Conservation (phyloP, 2,888 invertebrate species). For the Lasioglossum lativentre region DNA sequence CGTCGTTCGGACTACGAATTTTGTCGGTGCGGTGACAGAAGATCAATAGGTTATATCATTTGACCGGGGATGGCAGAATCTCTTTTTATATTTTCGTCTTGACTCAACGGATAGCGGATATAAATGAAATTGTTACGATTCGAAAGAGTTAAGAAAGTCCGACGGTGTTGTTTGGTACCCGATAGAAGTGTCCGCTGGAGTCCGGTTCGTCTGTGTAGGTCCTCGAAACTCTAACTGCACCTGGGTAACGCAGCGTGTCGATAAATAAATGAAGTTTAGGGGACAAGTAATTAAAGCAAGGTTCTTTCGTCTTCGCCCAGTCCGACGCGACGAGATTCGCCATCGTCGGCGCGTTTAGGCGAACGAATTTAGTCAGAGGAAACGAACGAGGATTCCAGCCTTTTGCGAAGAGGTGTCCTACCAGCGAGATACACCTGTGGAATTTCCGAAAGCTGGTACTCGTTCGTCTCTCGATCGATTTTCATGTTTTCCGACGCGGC, state of each 20-base stretch:
- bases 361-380: slow-evolving; percentile 22
- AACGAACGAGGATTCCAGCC: slow-evolving; percentile 24
- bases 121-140: background rate
- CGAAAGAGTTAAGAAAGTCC: background rate
- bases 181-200: background rate
- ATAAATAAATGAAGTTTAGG: background rate
- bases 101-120: background rate
- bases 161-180: background rate
- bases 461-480: slow-evolving; percentile 58
- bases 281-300: background rate
- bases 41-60: background rate
- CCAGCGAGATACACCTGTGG: slow-evolving; percentile 57
- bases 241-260: background rate
- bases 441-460: slow-evolving; percentile 60
- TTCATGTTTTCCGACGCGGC: slow-evolving; percentile 67
- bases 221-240: background rate
- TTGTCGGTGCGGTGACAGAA: background rate
- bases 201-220: background rate
- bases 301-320: slow-evolving; percentile 7
- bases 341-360: background rate
- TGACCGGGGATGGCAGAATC: background rate
- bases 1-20: background rate
- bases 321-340: background rate
- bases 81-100: background rate
- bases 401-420: slow-evolving; percentile 45